Evolutionary conservation across 1,140 invertebrate species (phyloP), one percentile per base, ranked within the genome.

Genomic region (Dreissena rostriformis): DNA sequence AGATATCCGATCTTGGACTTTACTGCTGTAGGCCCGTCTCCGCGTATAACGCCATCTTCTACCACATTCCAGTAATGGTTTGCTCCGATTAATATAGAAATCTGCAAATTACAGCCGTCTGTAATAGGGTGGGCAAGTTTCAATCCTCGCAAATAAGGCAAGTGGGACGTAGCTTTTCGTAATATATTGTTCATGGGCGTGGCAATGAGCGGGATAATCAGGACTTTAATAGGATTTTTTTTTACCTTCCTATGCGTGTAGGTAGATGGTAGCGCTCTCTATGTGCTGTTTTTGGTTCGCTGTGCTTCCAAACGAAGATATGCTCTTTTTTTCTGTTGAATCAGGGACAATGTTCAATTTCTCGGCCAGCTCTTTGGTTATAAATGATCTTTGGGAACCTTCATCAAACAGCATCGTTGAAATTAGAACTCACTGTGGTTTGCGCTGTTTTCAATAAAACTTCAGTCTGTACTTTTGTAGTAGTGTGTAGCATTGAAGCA

Each of bases 1-100:
- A 77, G 28, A 51, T 77, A 66, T 7, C 74, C 74, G 10, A 77
- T 77, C 7, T 66, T 29, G 5, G 74, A 86, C 14, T 66, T 71
- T n/a, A 78, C 73, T 10, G 82, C 82, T 28, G 82, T 84, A 22
- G 82, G 82, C 26, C 82, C 82, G 28, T 71, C n/a, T n/a, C 82
- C 82, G 19, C 75, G 22, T 14, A 84, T 28, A 78, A 26, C 22
- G 55, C 39, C n/a, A 78, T 84, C 55, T 70, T 65, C 49, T 19
- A 83, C 66, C 6, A 83, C 39, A 19, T 77, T 29, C 82, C 82
- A 84, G 28, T 84, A 80, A 65, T 39, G 66, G 55, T 79, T 75
- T 7, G 70, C 68, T 39, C 53, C 82, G 28, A 85, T 79, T 22
- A 85, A 65, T 17, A 85, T 2, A 15, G 68, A 61, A 53, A 85